phyloP scores from a whole-genome alignment of 2,888 invertebrate species.

The Cheilosia impressa region DNA sequence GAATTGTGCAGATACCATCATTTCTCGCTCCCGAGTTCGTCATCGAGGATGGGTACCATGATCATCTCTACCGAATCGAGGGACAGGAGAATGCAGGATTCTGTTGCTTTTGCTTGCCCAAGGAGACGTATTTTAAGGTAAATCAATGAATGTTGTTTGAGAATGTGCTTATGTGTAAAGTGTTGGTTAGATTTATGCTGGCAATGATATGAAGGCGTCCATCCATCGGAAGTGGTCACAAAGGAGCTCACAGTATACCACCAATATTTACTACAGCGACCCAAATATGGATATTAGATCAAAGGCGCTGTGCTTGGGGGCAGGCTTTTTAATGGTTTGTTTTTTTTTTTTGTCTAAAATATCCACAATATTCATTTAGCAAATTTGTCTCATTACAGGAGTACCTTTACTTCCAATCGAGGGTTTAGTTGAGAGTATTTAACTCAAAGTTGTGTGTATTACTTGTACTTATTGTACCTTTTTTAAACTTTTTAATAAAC shows the following conservation, averaged over 20 bases:
- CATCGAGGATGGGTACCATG: constrained; percentile 87
- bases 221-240: constrained; percentile 90
- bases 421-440: constrained; percentile 72
- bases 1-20: constrained; percentile 88
- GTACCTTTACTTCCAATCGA: constrained; percentile 82
- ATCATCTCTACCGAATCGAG: constrained; percentile 88
- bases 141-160: too few species aligned
- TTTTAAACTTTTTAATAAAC: constrained; percentile 8
- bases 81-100: constrained; percentile 87
- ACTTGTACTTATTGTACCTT: constrained; percentile 43
- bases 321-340: constrained; percentile 92
- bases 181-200: constrained; percentile 85
- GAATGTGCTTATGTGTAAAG: background rate
- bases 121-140: constrained; percentile 80
- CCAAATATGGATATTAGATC: constrained; percentile 88
- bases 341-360: constrained; percentile 26
- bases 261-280: constrained; percentile 90
- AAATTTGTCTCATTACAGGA: constrained; percentile 78
- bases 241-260: constrained; percentile 88
- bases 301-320: constrained; percentile 91
- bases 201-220: constrained; percentile 83
- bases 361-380: background rate
- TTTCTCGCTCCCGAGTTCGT: constrained; percentile 88
- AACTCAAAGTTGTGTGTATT: background rate
- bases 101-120: constrained; percentile 84